phyloP scores from a whole-genome alignment of 2,888 invertebrate species.

The Exephanes ischioxanthus region DNA sequence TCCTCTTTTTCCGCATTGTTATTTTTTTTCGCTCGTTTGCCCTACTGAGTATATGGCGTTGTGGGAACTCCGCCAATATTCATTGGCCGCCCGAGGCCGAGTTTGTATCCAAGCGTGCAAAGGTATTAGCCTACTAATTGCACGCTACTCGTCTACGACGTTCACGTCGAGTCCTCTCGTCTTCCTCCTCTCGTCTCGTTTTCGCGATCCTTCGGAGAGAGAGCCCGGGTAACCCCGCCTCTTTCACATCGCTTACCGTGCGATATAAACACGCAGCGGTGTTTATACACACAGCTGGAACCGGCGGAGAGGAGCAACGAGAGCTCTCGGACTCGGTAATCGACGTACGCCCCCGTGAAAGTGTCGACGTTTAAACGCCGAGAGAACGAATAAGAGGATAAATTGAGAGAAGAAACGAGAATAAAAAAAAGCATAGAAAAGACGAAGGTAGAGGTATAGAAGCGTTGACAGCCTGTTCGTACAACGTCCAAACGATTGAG shows the following conservation, averaged over 20 bases:
- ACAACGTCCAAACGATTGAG: slow-evolving; percentile 62
- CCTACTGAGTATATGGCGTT: slow-evolving; percentile 62
- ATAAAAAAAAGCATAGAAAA: slow-evolving; percentile 28
- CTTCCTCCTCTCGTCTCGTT: slow-evolving; percentile 11
- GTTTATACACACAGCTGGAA: slow-evolving; percentile 18
- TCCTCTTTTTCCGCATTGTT: neutral
- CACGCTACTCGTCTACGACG: slow-evolving; percentile 62
- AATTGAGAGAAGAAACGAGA: slow-evolving; percentile 4
- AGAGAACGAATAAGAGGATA: slow-evolving; percentile 22
- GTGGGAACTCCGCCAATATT: slow-evolving; percentile 67
- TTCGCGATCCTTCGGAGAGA: slow-evolving; percentile 33
- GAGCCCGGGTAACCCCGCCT: slow-evolving; percentile 39
- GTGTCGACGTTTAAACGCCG: slow-evolving; percentile 59
- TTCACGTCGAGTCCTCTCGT: slow-evolving; percentile 49
- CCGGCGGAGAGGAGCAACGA: slow-evolving; percentile 24
- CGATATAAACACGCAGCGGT: slow-evolving; percentile 43
- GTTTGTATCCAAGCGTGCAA: slow-evolving; percentile 56
- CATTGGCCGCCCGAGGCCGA: slow-evolving; percentile 35
- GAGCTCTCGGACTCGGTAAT: slow-evolving; percentile 46
- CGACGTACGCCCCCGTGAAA: slow-evolving; percentile 65
- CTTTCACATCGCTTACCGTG: slow-evolving; percentile 59
- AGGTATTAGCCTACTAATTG: slow-evolving; percentile 71
- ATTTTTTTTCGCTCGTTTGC: slow-evolving; percentile 52
- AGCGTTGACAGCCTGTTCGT: slow-evolving; percentile 63
- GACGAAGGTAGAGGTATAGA: slow-evolving; percentile 8